Percentiles rank a stretch among this genome's conserved stretches.
Evolutionary conservation across 1,140 invertebrate genomes (phyloP).

Genomic region (Microplitis mediator): DNA sequence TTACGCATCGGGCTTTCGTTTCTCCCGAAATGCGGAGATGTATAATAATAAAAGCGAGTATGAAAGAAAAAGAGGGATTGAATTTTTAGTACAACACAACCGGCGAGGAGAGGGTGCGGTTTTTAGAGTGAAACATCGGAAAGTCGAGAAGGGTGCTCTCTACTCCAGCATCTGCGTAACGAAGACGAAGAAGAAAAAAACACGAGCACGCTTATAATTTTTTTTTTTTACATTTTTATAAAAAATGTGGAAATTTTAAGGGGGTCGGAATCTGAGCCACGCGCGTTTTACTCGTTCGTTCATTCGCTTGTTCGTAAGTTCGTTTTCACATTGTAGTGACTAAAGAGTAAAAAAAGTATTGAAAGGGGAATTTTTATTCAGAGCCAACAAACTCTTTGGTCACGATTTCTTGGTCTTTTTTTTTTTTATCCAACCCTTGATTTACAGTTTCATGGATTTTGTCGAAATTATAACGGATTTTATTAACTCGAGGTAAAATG

Average conservation of each 20-base stretch:
- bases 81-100: too few species aligned
- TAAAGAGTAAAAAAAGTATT: neutral
- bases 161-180: neutral
- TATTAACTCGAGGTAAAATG: too few species aligned
- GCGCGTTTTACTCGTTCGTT: neutral
- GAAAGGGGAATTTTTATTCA: neutral
- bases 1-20: neutral
- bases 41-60: too few species aligned
- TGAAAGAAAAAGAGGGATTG: too few species aligned
- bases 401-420: too few species aligned
- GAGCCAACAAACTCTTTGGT: neutral
- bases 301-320: too few species aligned
- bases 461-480: neutral
- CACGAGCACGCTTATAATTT: neutral
- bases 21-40: too few species aligned
- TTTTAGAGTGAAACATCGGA: neutral
- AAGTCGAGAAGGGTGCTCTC: slow-evolving; percentile 2
- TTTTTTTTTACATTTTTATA: neutral
- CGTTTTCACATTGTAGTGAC: neutral
- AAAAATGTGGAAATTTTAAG: neutral
- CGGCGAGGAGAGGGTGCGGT: neutral
- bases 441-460: slow-evolving; percentile 9
- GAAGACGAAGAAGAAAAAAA: neutral
- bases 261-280: neutral
- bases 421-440: neutral